Evolutionary conservation across 2,113 vertebrate species (phyloP), one percentile per base, ranked within the genome.

Genomic region (Ciconia boyciana): DNA sequence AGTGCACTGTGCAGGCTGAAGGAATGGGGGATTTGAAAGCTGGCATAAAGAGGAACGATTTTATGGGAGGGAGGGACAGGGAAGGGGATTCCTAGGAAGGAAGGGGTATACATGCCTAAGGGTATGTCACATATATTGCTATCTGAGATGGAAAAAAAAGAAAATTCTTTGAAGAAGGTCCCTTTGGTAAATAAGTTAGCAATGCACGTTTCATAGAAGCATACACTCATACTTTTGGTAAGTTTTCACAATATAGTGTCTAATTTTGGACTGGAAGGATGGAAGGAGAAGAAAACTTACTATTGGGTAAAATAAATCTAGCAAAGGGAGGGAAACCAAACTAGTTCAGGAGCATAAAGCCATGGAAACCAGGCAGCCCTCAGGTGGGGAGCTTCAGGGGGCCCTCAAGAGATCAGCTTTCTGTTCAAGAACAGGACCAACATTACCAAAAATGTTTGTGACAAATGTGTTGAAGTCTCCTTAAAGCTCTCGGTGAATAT

Each of bases 1-100:
- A 44, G 25, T n/a, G 34, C 9, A 34, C 14, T 2, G 4, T 44
- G 46, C 24, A 77, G 17, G 44, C 66, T 65, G 54, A 87, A 83
- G 68, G 26, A 79, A 79, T 39, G 19, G 60, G 36, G 36, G 29
- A 74, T 39, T 20, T 80, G 20, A 64, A 64, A 93, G 62, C 5
- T 52, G 41, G 21, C 41, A 51, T 51, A 61, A 57, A 77, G 20
- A 80, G 48, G 20, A 49, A 52, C 7, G 26, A 69, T 68, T 32
- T 65, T 13, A 64, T 12, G 20, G 10, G 22, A 7, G 14, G 3
- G 2, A 7, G 3, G 17, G 31, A 39, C 6, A 2, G 7, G 24
- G 19, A 89, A 83, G 20, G 13, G 20, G 25, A 91, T 77, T 88
- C 57, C 36, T 61, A 55, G 49, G 65, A 92, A 49, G 25, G 48